These are phyloP conservation scores for Sebastes iracundus DNA, from an alignment of 2,797 vertebrate genomes.

Conservation along the genomic window DNA sequence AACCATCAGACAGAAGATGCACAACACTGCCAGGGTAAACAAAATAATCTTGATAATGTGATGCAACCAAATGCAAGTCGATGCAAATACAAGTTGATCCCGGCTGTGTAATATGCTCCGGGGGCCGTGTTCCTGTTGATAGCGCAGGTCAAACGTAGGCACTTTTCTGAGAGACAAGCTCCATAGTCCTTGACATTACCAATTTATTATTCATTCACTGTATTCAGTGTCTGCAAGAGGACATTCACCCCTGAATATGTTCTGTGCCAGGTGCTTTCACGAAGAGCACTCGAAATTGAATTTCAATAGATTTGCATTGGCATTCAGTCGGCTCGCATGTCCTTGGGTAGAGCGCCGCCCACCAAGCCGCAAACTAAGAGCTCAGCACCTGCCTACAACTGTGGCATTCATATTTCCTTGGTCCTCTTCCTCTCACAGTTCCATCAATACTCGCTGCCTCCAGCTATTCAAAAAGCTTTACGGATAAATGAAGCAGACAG, in stretches of 20 bases:
- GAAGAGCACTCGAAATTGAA: slow-evolving; percentile 73
- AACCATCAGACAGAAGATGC: slow-evolving; percentile 63
- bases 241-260: slow-evolving; percentile 61
- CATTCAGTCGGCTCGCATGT: slow-evolving; percentile 63
- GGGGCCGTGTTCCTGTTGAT: slow-evolving; percentile 27
- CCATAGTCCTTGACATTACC: slow-evolving; percentile 60
- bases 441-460: slow-evolving; percentile 56
- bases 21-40: slow-evolving; percentile 70
- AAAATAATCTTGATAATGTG: slow-evolving; percentile 75
- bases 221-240: slow-evolving; percentile 57
- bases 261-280: slow-evolving; percentile 66
- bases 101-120: not conserved
- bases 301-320: slow-evolving; percentile 78
- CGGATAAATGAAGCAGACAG: slow-evolving; percentile 41
- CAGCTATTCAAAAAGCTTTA: slow-evolving; percentile 59
- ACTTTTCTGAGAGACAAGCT: slow-evolving; percentile 42
- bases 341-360: slow-evolving; percentile 65
- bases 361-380: slow-evolving; percentile 45
- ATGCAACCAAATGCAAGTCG: slow-evolving; percentile 73
- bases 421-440: slow-evolving; percentile 42
- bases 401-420: slow-evolving; percentile 61
- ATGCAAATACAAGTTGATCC: slow-evolving; percentile 52
- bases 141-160: slow-evolving; percentile 52
- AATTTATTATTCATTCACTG: slow-evolving; percentile 70
- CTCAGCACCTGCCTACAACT: slow-evolving; percentile 57